phyloP scores from a whole-genome alignment of 2,113 vertebrate genomes.

The Cisticola juncidis region DNA sequence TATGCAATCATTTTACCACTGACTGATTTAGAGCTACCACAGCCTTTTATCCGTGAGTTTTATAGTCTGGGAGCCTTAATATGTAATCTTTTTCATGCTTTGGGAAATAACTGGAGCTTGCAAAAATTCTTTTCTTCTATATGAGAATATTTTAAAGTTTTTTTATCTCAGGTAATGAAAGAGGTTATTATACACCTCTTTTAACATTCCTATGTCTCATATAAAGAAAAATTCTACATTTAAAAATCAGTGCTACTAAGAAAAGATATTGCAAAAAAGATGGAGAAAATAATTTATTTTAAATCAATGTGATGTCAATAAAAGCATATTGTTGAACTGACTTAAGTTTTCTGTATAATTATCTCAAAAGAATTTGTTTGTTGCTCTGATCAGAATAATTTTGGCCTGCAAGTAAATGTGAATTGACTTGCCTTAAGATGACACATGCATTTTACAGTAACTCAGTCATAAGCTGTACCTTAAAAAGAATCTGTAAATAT shows the following conservation, averaged over 20 bases:
- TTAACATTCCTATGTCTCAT: not conserved
- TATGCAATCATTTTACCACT: not conserved
- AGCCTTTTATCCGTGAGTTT: not conserved
- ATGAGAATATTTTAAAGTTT: not conserved
- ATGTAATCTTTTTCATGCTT: not conserved
- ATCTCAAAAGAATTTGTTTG: not conserved
- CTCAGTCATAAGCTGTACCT: not conserved
- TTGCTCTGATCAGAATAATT: not conserved
- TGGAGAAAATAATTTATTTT: not conserved
- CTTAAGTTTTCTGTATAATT: not conserved
- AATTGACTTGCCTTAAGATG: not conserved
- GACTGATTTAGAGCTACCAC: not conserved
- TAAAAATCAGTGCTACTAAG: not conserved
- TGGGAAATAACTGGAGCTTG: not conserved
- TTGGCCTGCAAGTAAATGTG: not conserved
- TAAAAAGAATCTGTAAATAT: not conserved
- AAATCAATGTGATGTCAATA: not conserved
- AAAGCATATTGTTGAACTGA: not conserved
- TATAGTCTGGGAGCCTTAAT: not conserved
- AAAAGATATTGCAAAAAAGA: not conserved
- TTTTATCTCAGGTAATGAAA: not conserved
- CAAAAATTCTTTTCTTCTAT: not conserved
- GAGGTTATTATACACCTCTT: not conserved
- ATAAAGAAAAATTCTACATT: not conserved
- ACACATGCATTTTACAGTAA: not conserved